Evolutionary conservation across 2,797 vertebrate genomes (phyloP).

Genomic region (Rousettus madagascariensis): DNA sequence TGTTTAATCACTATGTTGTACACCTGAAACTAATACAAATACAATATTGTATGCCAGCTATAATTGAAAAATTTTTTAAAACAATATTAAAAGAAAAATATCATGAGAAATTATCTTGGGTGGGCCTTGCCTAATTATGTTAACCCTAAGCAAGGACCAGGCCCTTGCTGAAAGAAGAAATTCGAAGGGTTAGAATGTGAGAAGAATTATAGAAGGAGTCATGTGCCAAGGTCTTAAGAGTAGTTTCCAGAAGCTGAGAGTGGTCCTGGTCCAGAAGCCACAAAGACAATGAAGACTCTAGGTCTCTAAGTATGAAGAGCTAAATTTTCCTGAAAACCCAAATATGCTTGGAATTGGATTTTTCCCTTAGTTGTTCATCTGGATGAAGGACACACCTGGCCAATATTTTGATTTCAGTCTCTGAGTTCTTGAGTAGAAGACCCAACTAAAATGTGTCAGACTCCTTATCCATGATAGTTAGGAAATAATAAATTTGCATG

Average conservation of each 20-base stretch:
- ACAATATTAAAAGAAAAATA: too few relatives aligned
- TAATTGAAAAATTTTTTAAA: too few relatives aligned
- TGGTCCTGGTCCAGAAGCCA: not conserved
- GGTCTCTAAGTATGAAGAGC: not conserved
- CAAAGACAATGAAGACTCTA: not conserved
- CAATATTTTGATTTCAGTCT: not conserved
- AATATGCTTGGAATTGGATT: not conserved
- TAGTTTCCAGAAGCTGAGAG: not conserved
- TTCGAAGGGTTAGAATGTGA: not conserved
- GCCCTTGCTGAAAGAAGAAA: not conserved
- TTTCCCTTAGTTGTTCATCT: not conserved
- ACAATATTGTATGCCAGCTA: too few relatives aligned
- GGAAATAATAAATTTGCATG: not conserved
- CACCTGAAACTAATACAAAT: too few relatives aligned
- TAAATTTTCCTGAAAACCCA: not conserved
- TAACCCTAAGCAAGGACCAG: not conserved
- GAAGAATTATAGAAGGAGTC: not conserved
- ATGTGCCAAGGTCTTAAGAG: not conserved
- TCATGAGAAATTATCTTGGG: not conserved
- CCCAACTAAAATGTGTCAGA: not conserved
- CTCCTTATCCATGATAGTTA: not conserved
- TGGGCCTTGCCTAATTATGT: not conserved
- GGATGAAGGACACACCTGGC: not conserved
- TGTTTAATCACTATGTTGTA: too few relatives aligned
- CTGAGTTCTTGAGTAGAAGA: not conserved